Evolutionary conservation across 2,113 vertebrate genomes (phyloP).

Genomic region (Stegostoma tigrinum): DNA sequence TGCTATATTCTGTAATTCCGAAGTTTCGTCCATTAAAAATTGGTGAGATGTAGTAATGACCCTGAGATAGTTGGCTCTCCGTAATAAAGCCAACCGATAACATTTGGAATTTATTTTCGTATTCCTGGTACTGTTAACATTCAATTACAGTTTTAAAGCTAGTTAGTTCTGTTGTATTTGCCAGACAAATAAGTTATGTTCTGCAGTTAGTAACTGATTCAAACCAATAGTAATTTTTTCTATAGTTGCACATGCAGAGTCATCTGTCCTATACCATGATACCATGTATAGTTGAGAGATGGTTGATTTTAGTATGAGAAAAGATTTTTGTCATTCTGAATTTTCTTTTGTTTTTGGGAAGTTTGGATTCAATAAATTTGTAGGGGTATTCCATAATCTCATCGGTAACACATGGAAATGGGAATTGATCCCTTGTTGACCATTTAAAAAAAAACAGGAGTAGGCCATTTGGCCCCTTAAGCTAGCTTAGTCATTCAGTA

Average conservation of each 20-base stretch:
- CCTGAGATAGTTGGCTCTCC: background rate
- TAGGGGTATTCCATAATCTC: background rate
- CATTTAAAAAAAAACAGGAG: no score
- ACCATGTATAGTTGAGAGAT: background rate
- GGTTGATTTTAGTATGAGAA: background rate
- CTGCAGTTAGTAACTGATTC: background rate
- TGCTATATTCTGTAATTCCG: background rate
- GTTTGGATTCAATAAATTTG: background rate
- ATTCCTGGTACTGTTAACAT: background rate
- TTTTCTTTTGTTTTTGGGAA: background rate
- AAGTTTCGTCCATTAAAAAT: background rate
- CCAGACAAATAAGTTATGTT: constrained; percentile 8
- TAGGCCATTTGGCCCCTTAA: no score
- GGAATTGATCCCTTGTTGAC: no score
- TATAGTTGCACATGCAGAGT: background rate
- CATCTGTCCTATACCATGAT: background rate
- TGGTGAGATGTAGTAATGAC: background rate
- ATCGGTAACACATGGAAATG: background rate
- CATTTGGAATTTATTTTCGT: background rate
- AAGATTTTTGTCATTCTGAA: background rate
- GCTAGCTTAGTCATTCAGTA: no score
- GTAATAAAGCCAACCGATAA: background rate
- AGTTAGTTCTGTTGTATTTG: background rate
- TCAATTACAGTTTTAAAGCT: background rate
- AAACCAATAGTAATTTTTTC: background rate